A percentile compares a stretch with the other conserved stretches of the same genome.
Evolutionary conservation across 2,888 invertebrate species (phyloP).

Genomic region (Xiphydria camelus): DNA sequence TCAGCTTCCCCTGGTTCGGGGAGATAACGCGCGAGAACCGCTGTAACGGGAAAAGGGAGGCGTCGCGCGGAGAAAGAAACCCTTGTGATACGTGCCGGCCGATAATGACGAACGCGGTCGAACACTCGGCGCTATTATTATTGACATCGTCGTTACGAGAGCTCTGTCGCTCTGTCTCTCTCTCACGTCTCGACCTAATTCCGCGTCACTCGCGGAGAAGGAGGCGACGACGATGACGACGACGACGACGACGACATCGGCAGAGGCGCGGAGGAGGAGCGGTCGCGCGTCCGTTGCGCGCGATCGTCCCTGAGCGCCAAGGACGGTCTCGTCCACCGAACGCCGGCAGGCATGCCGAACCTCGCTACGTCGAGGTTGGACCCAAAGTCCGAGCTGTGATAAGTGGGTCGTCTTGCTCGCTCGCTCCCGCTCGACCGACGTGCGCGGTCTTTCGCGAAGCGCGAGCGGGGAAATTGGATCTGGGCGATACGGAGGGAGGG

Average conservation of each 20-base stretch:
- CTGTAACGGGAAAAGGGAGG: too few relatives aligned
- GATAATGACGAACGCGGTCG: conserved; percentile 9
- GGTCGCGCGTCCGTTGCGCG: conserved; percentile 27
- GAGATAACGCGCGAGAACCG: too few relatives aligned
- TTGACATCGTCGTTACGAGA: conserved; percentile 21
- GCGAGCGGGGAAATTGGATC: neutral
- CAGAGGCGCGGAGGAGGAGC: conserved; percentile 36
- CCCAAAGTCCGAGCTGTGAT: neutral
- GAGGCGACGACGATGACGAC: too few relatives aligned
- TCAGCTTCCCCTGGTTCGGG: too few relatives aligned
- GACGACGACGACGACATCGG: too few relatives aligned
- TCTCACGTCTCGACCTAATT: conserved; percentile 45
- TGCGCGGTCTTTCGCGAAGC: neutral
- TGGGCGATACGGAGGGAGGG: neutral
- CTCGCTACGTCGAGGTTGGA: neutral
- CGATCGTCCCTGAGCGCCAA: conserved; percentile 42
- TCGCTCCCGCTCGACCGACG: neutral
- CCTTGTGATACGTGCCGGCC: conserved; percentile 4
- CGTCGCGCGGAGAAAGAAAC: too few relatives aligned
- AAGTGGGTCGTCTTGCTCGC: neutral
- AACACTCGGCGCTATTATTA: conserved; percentile 18
- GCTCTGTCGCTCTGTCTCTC: too few relatives aligned
- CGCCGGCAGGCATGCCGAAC: too few relatives aligned
- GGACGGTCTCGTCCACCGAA: conserved; percentile 23
- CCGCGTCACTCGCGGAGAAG: too few relatives aligned